Base-by-base conservation (phyloP, 1,140 invertebrate genomes). In the Microplitis mediator region DNA sequence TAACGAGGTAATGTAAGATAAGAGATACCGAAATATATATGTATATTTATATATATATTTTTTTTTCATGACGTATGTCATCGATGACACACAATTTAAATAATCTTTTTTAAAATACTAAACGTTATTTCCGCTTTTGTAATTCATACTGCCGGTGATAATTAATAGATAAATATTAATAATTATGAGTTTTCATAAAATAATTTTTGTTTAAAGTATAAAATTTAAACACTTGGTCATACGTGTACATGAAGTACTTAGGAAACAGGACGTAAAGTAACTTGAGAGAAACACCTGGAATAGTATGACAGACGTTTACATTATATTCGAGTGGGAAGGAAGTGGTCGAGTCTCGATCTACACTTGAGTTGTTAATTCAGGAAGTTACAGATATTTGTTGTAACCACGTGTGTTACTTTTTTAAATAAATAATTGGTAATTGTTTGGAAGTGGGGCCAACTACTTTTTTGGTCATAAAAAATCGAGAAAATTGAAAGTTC, bases 281-380 rank as follows among this genome's bases (percentile, higher is more conserved):
- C 63, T 65, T 65, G 63, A 65, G 63, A 65, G 34, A 45, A 50
- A 51, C 63, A 65, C 63, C 63, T 65, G 63, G 63, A 31, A 65
- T 50, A 65, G 63, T 36, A 45, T 45, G 63, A 65, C 60, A 45
- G 52, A 54, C 14, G 63, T 23, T 50, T 50, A 45, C 8, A 65
- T 65, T 65, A 65, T 65, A 31, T n/a, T 63, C 63, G 13, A 62
- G 36, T 51, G 45, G 36, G 8, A 51, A 36, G 63, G 63, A 65
- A 65, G 63, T 65, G 36, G 36, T 36, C 63, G 56, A 58, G 56
- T 23, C 56, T 58, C 4, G 9, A 58, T 58, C 56, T 58, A 31
- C 16, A 58, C 45, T 65, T 45, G 36, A 65, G 45, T 6, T 13
- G 4, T 36, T 61, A 4, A 63, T 65, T 16, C n/a, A 50, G 63